Evolutionary conservation across 1,140 invertebrate genomes (phyloP), one percentile per base, ranked within the genome.

Genomic region (Sycobia sp.): DNA sequence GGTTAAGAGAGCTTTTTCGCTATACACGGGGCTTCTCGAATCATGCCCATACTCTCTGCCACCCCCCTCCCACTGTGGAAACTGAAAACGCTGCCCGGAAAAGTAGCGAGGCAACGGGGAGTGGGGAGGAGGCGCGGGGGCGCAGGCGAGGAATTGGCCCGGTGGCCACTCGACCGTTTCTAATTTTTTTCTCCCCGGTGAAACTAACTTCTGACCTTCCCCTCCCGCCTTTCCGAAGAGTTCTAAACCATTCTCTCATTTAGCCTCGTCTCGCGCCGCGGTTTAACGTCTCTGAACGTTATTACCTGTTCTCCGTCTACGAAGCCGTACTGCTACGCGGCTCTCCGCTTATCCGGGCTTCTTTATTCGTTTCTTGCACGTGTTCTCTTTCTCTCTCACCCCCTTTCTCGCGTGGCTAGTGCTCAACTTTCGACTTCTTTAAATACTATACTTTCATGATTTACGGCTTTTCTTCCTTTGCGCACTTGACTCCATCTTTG

Each of bases 371-470:
- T 49, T 49, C 46, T 49, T 14, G 25, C 14, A 39, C 36, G 9
- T n/a, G 20, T 44, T 5, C 14, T 11, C 4, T 49, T 46, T 13
- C 14, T 2, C 2, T 49, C n/a, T 32, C n/a, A 8, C 16, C 29
- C 13, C 4, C 32, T 49, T 49, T 49, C 23, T 20, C 8, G 20
- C 5, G 32, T 34, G 5, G 11, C 32, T 5, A 34, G 5, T 34
- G 5, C 32, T 34, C 32, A 34, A 7, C 32, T 34, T 34, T 34
- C 9, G n/a, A n/a, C n/a, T n/a, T n/a, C 11, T 16, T 4, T 27
- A 27, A 49, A 49, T 49, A 49, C 46, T 49, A 23, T 49, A n/a
- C 46, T 49, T 49, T 32, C 27, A 27, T 49, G 46, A 49, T 49
- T 49, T 49, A 2, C n/a, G n/a, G n/a, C 4, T 16, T 56, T 43